A percentile compares a stretch with the other conserved stretches of the same genome.
Evolutionary conservation across 2,113 vertebrate genomes (phyloP).

Genomic region (Tetraodon nigroviridis): DNA sequence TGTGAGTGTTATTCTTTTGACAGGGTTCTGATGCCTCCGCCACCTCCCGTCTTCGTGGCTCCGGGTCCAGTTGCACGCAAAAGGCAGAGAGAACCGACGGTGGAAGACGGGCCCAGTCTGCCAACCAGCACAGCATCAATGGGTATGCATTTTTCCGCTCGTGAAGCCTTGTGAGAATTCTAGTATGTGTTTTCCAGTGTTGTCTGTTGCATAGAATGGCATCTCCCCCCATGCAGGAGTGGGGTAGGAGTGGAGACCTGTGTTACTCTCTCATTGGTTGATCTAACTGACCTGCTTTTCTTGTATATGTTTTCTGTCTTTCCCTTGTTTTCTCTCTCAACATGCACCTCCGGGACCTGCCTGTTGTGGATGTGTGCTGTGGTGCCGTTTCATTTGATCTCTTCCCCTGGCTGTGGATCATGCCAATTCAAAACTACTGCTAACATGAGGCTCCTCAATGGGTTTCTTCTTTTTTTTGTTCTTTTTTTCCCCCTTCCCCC

Average conservation of each 20-base stretch:
- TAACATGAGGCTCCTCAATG: constrained; percentile 66
- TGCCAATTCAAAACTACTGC: constrained; percentile 60
- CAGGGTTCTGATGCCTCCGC: constrained; percentile 75
- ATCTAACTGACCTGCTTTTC: constrained; percentile 67
- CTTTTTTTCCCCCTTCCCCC: neutral
- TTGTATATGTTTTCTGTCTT: constrained; percentile 75
- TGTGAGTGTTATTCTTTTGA: neutral
- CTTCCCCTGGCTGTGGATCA: constrained; percentile 61
- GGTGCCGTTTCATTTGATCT: constrained; percentile 60
- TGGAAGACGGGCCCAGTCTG: constrained; percentile 12
- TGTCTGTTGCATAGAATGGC: constrained; percentile 48
- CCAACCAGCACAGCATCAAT: constrained; percentile 5
- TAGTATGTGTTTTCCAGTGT: constrained; percentile 25
- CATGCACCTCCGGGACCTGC: constrained; percentile 72
- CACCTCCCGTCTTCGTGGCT: constrained; percentile 46
- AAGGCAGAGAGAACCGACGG: constrained; percentile 49
- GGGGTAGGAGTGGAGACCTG: constrained; percentile 69
- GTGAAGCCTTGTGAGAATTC: constrained; percentile 6
- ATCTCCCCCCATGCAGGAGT: constrained; percentile 57
- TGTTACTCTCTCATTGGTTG: constrained; percentile 37
- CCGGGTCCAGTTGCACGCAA: constrained; percentile 52
- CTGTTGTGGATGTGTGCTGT: constrained; percentile 67
- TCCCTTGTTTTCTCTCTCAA: constrained; percentile 75
- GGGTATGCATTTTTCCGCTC: constrained; percentile 54
- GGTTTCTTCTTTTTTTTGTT: constrained; percentile 42